Percentiles rank a stretch among this genome's conserved stretches.
Conservation (phyloP, 2,113 vertebrate species). For the Eublepharis macularius region DNA sequence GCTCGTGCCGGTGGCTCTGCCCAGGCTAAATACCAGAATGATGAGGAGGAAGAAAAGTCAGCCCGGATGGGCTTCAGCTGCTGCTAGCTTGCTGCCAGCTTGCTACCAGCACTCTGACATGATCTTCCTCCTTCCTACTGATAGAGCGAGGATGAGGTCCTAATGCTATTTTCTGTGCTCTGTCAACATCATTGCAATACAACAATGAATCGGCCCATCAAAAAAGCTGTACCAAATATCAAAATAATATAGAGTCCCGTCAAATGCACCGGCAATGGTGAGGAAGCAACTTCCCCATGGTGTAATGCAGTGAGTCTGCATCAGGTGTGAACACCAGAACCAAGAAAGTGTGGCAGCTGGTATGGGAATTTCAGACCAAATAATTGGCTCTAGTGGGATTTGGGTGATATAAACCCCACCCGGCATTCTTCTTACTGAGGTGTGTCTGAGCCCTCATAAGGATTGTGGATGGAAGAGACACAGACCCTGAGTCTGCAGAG, state of each 20-base stretch:
- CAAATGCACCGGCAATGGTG: not conserved
- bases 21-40: too few species aligned
- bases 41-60: too few species aligned
- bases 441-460: too few species aligned
- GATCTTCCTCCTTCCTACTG: not conserved
- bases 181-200: not conserved
- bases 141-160: not conserved
- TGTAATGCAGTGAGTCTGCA: not conserved
- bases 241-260: not conserved
- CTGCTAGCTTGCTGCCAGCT: too few species aligned
- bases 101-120: too few species aligned
- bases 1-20: too few species aligned
- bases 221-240: too few species aligned
- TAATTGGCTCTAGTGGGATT: not conserved
- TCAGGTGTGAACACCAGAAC: not conserved
- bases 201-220: not conserved
- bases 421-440: too few species aligned
- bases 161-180: not conserved
- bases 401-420: not conserved
- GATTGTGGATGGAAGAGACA: too few species aligned
- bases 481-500: too few species aligned
- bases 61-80: too few species aligned
- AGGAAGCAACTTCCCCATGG: not conserved
- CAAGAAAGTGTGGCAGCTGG: not conserved
- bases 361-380: not conserved